Base-by-base conservation (phyloP, 1,140 invertebrate species). In the Drosophila bocqueti region DNA sequence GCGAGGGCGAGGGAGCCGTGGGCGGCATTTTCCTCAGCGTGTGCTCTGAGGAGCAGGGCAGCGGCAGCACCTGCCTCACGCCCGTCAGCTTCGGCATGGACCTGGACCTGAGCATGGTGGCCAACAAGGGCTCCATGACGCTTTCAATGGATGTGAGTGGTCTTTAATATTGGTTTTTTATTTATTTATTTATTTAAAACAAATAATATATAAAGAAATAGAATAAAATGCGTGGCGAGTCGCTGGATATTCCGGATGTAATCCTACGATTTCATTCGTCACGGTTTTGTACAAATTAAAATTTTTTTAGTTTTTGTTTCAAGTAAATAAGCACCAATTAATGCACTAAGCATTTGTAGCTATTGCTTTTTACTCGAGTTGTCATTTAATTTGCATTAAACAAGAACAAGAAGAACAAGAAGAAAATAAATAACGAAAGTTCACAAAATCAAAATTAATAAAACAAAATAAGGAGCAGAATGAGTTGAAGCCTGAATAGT, bases 61-160 rank as follows among this genome's bases (percentile, higher is more conserved):
- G 72, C 2, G 73, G 63, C 26, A 85, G 81, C 57, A 66, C 69
- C 31, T 92, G 91, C 68, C 73, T 92, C 0, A 92, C 91, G 0
- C 91, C 91, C 6, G 84, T 92, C 9, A 92, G 90, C 38, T 62
- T 65, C 42, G 84, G 86, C 61, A 75, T 82, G 71, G 90, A 93
- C 26, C 43, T 91, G 26, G 75, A 87, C 24, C 59, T 87, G 5
- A 92, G 84, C 60, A 93, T 89, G 80, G 81, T 83, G 55, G 91
- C 86, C 60, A 93, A 91, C 42, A 93, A 92, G 52, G 92, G 92
- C 11, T 92, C 90, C 34, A 81, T 89, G 74, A 84, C 87, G 26
- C 62, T 92, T 2, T 92, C 91, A 2, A 49, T 92, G 55, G 91
- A 92, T 81, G 91, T 92, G 50, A 75, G 91, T 49, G 15, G 8